A percentile compares a stretch with the other conserved stretches of the same genome.
Conservation (phyloP, 2,113 vertebrate genomes). For the Aegotheles bennettii region DNA sequence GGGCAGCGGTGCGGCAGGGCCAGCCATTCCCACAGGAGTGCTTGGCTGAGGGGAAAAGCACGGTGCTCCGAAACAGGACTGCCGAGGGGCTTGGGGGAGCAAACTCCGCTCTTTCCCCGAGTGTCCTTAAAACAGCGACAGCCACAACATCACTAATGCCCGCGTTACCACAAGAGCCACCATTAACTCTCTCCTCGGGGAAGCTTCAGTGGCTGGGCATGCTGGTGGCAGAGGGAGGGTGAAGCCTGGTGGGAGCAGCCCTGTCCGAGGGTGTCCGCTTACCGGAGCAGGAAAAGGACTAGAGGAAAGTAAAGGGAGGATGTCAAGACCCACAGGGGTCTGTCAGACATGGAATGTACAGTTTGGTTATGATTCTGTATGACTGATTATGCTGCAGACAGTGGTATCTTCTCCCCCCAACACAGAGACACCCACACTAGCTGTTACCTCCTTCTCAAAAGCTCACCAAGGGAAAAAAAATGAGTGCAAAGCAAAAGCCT, state of each 20-base stretch:
- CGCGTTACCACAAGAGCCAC: rapidly evolving
- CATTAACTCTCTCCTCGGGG: not conserved
- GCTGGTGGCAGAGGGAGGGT: not conserved
- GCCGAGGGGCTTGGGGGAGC: too few species aligned
- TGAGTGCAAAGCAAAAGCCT: not conserved
- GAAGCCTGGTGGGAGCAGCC: not conserved
- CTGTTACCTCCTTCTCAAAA: not conserved
- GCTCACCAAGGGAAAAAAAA: not conserved
- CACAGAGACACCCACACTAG: not conserved
- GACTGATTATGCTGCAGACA: not conserved
- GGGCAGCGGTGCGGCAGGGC: too few species aligned
- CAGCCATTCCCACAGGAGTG: rapidly evolving
- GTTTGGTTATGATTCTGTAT: not conserved
- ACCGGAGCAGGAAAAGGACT: not conserved
- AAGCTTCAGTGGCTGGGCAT: not conserved
- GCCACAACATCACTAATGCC: rapidly evolving
- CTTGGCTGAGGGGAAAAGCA: not conserved
- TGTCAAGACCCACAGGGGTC: not conserved
- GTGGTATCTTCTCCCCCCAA: too few species aligned
- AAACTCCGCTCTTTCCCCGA: rapidly evolving
- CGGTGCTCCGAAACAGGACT: too few species aligned
- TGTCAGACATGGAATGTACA: rapidly evolving
- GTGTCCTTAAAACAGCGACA: not conserved
- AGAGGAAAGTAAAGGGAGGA: not conserved
- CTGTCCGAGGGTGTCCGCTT: rapidly evolving